Evolutionary conservation across 2,113 vertebrate species (phyloP), one percentile per base, ranked within the genome.

Genomic region (Myotis lucifugus): DNA sequence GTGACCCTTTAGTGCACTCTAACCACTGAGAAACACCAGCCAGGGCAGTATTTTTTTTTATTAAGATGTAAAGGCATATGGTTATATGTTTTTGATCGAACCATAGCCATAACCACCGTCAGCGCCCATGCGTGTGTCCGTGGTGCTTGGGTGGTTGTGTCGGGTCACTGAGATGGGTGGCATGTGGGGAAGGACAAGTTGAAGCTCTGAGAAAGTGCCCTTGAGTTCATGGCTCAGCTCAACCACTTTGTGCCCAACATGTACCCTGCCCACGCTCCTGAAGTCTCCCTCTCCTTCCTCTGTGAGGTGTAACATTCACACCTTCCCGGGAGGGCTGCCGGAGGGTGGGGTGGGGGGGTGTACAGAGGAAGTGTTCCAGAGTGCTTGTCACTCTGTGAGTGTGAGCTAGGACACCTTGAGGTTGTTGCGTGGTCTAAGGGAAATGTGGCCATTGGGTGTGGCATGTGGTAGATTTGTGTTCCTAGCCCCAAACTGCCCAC

Each of bases 221-320:
- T 32, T 4, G 27, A 6, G 78, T 23, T 72, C 48, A 56, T 12
- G 37, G 1, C 7, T 14, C 64, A 59, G 0, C 18, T 42, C 37
- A 4, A 8, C n/a, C 25, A 1, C 18, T 6, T 5, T 1, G 21
- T 59, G 17, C 11, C 19, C 8, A 34, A 1, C 40, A 0, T 4
- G 15, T 17, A 52, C 25, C n/a, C 48, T 69, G 6, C 25, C 8
- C 0, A 1, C 4, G 15, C 13, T 13, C 42, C 42, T 29, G 1
- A 4, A 2, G 42, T 23, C 8, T 40, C n/a, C 2, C 14, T 72
- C 34, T 56, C n/a, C 89, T 56, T 61, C 25, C 2, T 54, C 73
- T 34, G 76, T 88, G 23, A 6, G 17, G 50, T 46, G 13, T 29
- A 59, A 56, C 19, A 52, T 25, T 2, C 37, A 5, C n/a, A 2